Conservation (phyloP, 2,113 vertebrate species). For the Nycticebus coucang region DNA sequence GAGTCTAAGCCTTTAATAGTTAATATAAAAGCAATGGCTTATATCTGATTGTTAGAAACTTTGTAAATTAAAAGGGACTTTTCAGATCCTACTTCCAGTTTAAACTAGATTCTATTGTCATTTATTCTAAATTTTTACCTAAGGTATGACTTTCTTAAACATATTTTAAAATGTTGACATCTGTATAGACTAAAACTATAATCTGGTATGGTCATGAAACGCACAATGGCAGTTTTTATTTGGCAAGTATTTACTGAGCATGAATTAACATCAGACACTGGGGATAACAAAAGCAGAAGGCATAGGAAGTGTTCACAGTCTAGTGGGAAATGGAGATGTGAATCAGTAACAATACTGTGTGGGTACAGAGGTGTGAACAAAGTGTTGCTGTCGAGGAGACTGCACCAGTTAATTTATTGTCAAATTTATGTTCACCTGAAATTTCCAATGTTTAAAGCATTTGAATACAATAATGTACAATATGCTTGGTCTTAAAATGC, state of each 20-base stretch:
- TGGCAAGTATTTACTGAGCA: background rate
- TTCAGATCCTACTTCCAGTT: background rate
- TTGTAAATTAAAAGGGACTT: background rate
- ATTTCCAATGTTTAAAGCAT: background rate
- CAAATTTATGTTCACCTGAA: background rate
- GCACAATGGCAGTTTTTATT: background rate
- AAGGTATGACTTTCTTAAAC: conserved; percentile 6
- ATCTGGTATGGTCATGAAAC: background rate
- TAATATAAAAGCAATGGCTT: background rate
- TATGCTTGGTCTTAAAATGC: background rate
- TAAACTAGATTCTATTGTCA: background rate
- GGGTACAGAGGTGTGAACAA: background rate
- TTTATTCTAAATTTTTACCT: conserved; percentile 33
- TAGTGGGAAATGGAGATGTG: background rate
- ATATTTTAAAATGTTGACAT: background rate
- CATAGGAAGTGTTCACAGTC: background rate
- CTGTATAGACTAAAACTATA: background rate
- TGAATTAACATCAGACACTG: background rate
- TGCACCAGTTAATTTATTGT: background rate
- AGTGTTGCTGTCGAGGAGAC: background rate
- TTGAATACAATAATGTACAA: background rate
- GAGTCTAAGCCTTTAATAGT: background rate
- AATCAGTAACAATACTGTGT: fast-evolving
- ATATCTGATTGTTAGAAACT: conserved; percentile 27
- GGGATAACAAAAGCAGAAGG: background rate